Evolutionary conservation across 2,888 invertebrate species (phyloP), one percentile per base, ranked within the genome.

Genomic region (Linnaemya tessellans): DNA sequence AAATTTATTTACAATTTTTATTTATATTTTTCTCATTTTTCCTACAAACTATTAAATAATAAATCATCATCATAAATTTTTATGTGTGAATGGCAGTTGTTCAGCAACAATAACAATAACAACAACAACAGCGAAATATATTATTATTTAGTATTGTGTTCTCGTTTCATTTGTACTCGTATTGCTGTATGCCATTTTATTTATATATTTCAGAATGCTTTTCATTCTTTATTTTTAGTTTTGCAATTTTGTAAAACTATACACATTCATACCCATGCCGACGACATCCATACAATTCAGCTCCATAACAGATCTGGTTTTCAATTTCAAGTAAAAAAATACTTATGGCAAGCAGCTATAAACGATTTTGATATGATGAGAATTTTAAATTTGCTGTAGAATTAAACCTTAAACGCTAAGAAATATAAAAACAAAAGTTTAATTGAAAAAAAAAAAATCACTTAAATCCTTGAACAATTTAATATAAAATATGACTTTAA

Each of bases 41-140:
- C 56, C 62, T 79, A 62, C 43, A 38, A 81, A 82, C 74, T 85
- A 80, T 85, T 85, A 82, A 82, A 82, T 80, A 85, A 85, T 85
- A 85, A 85, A 85, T 85, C 85, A 80, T 80, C 80, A 82, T 85
- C 85, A 85, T 82, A 85, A 82, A 82, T 75, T 85, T 85, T 82
- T 85, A 85, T 85, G 80, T 85, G 85, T 80, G 85, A 85, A 85
- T 85, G 79, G 79, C 79, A 80, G 75, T 82, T 82, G 82, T 82
- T 70, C 7, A 56, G n/a, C 30, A 54, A 43, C 65, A 30, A 25
- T 18, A 22, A 41, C 13, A 20, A 13, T 3, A 38, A 71, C 38
- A 22, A 73, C n/a, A n/a, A n/a, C n/a, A n/a, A n/a, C n/a, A n/a
- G n/a, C n/a, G n/a, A 56, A n/a, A n/a, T 25, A 13, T 18, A 35